These are phyloP conservation scores for Netelia virgata DNA, from an alignment of 2,888 invertebrate species.

Conservation along the genomic window DNA sequence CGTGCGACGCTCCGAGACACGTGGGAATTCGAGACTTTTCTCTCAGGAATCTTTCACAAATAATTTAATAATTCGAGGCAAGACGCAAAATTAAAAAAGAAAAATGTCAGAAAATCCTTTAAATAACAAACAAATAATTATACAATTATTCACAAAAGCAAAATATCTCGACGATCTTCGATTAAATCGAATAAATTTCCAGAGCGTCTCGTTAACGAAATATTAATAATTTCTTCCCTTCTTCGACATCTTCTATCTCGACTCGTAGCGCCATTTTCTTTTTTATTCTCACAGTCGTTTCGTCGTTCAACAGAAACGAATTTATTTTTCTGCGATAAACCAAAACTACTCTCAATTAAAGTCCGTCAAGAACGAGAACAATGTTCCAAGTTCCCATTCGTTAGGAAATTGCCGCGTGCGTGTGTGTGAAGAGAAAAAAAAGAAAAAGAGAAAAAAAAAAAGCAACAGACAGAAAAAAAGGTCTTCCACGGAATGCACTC, in stretches of 20 bases:
- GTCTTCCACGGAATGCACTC: constrained; percentile 46
- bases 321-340: not conserved
- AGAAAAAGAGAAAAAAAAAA: not conserved
- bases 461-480: not conserved
- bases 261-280: not conserved
- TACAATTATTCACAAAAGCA: not conserved
- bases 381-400: constrained; percentile 64
- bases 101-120: not conserved
- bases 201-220: not conserved
- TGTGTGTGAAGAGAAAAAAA: not conserved
- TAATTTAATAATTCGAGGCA: not conserved
- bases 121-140: not conserved
- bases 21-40: constrained; percentile 38
- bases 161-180: too few species aligned
- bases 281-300: not conserved
- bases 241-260: not conserved
- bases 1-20: constrained; percentile 34
- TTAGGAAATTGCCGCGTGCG: constrained; percentile 32
- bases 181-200: too few species aligned
- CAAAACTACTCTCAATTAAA: constrained; percentile 24
- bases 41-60: constrained; percentile 24
- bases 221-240: not conserved
- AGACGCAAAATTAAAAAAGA: not conserved
- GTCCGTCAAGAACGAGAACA: constrained; percentile 53
- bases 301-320: not conserved